phyloP scores from a whole-genome alignment of 2,888 invertebrate species.

The Cephus runcator region DNA sequence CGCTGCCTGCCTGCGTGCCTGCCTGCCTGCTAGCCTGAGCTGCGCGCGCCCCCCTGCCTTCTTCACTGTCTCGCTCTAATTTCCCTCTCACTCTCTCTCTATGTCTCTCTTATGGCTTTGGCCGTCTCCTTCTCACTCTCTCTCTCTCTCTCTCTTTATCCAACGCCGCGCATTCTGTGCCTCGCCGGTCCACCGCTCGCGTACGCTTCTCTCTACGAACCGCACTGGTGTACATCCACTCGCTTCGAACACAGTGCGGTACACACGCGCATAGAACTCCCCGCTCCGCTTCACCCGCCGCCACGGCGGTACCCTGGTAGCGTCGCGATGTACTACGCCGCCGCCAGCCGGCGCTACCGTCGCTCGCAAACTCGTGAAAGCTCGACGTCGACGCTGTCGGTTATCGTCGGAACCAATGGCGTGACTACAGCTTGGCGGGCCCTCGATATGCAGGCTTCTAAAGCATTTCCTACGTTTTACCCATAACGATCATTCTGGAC shows the following conservation, averaged over 20 bases:
- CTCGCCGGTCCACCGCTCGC: too few relatives aligned
- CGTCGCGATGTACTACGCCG: conserved; percentile 5
- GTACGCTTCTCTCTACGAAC: too few relatives aligned
- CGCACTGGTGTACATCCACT: too few relatives aligned
- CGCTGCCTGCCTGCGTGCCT: conserved; percentile 43
- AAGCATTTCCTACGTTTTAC: too few relatives aligned
- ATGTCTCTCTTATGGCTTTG: conserved; percentile 26
- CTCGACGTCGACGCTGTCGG: conserved; percentile 29
- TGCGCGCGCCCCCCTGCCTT: conserved; percentile 43
- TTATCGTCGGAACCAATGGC: conserved; percentile 28
- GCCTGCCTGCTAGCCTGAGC: conserved; percentile 45
- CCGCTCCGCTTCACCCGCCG: too few relatives aligned
- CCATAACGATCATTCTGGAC: too few relatives aligned
- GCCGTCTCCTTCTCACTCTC: conserved; percentile 17
- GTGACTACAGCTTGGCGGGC: conserved; percentile 26
- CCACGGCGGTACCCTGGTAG: too few relatives aligned
- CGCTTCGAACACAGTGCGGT: too few relatives aligned
- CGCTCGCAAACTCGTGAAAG: conserved; percentile 27
- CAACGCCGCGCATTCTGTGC: conserved; percentile 12
- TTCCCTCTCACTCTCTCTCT: conserved; percentile 4
- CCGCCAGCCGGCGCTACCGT: conserved; percentile 12
- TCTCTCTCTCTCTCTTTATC: conserved; percentile 14
- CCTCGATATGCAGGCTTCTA: conserved; percentile 1
- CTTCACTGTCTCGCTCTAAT: conserved; percentile 23
- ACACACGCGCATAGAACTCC: too few relatives aligned